phyloP scores from a whole-genome alignment of 2,888 invertebrate genomes.

The Criorhina ranunculi region DNA sequence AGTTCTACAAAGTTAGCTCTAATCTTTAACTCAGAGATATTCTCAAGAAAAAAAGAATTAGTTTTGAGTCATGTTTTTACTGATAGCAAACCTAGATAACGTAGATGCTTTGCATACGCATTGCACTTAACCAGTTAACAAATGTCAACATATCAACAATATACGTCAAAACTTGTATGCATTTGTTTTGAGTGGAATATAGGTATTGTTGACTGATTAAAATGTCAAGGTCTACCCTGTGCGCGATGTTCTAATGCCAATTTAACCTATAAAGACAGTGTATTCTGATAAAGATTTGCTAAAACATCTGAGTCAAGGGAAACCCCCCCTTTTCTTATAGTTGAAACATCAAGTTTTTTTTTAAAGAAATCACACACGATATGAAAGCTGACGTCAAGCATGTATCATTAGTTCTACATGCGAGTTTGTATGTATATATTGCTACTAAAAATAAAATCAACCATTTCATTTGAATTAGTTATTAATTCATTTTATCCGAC shows the following conservation, averaged over 20 bases:
- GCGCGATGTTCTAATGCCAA: neutral
- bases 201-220: neutral
- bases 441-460: slow-evolving; percentile 35
- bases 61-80: neutral
- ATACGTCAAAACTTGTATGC: neutral
- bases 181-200: neutral
- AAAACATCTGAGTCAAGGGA: neutral
- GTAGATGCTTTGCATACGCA: neutral
- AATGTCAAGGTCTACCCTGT: slow-evolving; percentile 16
- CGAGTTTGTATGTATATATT: too few species aligned
- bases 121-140: neutral
- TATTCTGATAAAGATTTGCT: neutral
- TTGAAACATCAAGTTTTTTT: neutral
- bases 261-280: neutral
- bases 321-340: neutral
- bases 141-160: neutral
- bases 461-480: slow-evolving; percentile 18
- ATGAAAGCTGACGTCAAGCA: slow-evolving; percentile 28
- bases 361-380: neutral
- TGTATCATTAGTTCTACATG: neutral
- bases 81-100: neutral
- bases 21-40: neutral
- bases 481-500: slow-evolving; percentile 30
- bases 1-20: neutral
- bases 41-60: neutral